These are phyloP conservation scores for Dysmachus trigonus DNA, from an alignment of 2,888 invertebrate genomes.

Conservation along the genomic window DNA sequence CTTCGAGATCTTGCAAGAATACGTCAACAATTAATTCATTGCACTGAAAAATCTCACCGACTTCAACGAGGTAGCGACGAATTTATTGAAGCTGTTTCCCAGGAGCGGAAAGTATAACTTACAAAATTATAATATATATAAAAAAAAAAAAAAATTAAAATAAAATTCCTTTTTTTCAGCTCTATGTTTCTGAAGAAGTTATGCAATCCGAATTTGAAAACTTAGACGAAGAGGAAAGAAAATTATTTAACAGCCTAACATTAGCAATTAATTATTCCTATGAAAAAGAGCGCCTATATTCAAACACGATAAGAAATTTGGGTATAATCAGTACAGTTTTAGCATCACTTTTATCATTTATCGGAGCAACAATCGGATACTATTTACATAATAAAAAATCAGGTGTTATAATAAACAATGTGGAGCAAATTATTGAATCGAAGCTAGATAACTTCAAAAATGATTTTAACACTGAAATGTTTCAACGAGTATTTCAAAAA, in stretches of 20 bases:
- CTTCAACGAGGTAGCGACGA: not conserved
- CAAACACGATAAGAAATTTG: slow-evolving; percentile 1
- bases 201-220: not conserved
- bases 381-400: slow-evolving; percentile 17
- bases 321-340: not conserved
- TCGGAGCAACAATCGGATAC: not conserved
- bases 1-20: not conserved
- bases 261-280: slow-evolving; percentile 6
- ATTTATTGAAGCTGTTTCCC: not conserved
- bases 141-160: not conserved
- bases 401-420: not conserved
- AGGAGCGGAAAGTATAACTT: not conserved
- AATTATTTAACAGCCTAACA: not conserved
- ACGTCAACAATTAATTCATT: not conserved
- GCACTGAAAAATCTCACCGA: not conserved
- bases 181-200: not conserved
- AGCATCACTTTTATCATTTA: not conserved
- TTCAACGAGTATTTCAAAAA: not conserved
- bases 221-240: not conserved
- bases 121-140: not conserved
- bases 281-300: slow-evolving; percentile 2
- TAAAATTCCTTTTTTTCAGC: not conserved
- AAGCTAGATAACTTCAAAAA: not conserved
- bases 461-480: not conserved
- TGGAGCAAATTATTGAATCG: not conserved